Base-by-base conservation (phyloP, 2,113 vertebrate genomes). In the Phyllopteryx taeniolatus region DNA sequence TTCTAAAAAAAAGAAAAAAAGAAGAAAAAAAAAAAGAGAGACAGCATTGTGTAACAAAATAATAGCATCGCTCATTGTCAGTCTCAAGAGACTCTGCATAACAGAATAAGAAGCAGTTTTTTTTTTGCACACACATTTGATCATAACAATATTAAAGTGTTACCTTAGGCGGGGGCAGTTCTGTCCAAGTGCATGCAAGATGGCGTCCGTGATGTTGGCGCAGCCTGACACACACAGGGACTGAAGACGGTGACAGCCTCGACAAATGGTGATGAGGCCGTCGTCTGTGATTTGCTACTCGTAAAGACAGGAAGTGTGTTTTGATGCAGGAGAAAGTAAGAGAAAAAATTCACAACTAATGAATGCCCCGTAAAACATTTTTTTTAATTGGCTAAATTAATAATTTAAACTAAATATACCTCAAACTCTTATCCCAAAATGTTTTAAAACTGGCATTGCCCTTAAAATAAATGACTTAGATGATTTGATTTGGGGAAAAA, bases 261-360 rank as follows among this genome's bases (percentile, higher is more conserved):
- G 95, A 87, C 98, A 99, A 89, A 99, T 98, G 62, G 96, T 99
- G 89, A 99, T 98, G 83, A 99, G 95, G 68, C 98, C 98, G 15
- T 99, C 97, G 31, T 99, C 98, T 85, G 98, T 99, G 91, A 99
- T 97, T 94, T 98, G 98, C 98, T 99, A 91, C 90, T 92, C 82
- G 67, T 12, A 74, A 27, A 75, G 59, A 75, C 20, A 79, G 1
- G 61, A 13, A 22, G 22, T 20, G 20, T 8, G 9, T 20, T 60
- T 65, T 53, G 42, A 62, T 20, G 5, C 17, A 20, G 33, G 17
- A 39, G 8, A 11, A 4, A 22, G n/a, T n/a, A 1, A 39, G 11
- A 54, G 9, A n/a, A n/a, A 46, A 46, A 46, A 12, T 13, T 46
- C 12, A 46, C 44, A 3, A 44, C 43, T 8, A 8, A 9, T 44